Conservation (phyloP, 2,797 vertebrate genomes). For the Emydoidea blandingii region DNA sequence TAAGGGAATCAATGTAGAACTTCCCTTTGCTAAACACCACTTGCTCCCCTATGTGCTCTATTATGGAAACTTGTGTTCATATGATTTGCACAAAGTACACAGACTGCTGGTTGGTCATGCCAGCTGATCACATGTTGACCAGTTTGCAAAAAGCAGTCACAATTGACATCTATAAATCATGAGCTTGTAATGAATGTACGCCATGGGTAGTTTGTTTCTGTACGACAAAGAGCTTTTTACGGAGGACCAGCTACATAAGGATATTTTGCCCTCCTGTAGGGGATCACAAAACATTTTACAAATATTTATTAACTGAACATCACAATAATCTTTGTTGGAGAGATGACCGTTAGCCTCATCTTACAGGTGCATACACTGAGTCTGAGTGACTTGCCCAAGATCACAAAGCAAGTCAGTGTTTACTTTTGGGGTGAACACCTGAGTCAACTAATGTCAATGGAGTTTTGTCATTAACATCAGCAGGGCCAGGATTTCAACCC, state of each 20-base stretch:
- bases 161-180: neutral
- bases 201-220: neutral
- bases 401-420: neutral
- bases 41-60: neutral
- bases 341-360: neutral
- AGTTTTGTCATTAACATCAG: neutral
- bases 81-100: neutral
- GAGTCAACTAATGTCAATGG: neutral
- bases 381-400: neutral
- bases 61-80: neutral
- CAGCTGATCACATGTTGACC: neutral
- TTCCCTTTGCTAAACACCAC: neutral
- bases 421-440: fast-evolving
- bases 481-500: neutral
- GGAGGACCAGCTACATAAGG: neutral
- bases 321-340: neutral
- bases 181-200: neutral
- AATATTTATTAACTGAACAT: neutral
- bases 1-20: neutral
- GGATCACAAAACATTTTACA: constrained; percentile 2
- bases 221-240: neutral
- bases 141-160: neutral
- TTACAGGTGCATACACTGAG: neutral
- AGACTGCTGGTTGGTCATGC: neutral
- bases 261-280: neutral